Conservation (phyloP, 2,888 invertebrate genomes). For the Euproctis similis region DNA sequence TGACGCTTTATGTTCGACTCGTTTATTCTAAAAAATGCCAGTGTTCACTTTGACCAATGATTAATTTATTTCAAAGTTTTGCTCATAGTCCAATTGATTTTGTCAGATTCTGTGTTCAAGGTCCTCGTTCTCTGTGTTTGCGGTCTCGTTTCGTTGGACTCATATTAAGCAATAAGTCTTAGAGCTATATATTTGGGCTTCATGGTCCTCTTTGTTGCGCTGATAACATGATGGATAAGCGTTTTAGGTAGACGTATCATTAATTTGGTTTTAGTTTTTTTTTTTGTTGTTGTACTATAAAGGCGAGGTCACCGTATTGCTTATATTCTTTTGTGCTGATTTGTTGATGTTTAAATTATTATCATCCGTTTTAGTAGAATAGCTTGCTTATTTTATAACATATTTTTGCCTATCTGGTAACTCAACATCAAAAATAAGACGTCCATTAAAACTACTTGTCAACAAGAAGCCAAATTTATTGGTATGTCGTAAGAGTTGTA, state of each 20-base stretch:
- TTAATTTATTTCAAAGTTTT: conserved; percentile 72
- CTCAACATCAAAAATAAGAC: no score
- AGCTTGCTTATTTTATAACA: no score
- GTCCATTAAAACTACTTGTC: no score
- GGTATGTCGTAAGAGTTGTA: no score
- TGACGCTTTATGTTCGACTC: not conserved
- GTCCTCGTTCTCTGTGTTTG: conserved; percentile 74
- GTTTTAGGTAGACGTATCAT: conserved; percentile 50
- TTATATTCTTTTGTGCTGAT: no score
- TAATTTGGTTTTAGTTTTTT: conserved; percentile 47
- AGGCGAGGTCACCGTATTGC: conserved; percentile 36
- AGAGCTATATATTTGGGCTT: conserved; percentile 60
- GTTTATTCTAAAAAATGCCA: not conserved
- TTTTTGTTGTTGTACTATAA: conserved; percentile 38
- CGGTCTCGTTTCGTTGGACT: conserved; percentile 71
- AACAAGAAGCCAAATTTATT: no score
- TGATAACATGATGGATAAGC: conserved; percentile 66
- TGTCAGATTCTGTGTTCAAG: conserved; percentile 73
- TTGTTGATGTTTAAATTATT: no score
- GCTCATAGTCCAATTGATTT: conserved; percentile 70
- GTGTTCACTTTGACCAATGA: conserved; percentile 48
- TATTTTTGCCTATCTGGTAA: no score
- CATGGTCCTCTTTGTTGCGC: conserved; percentile 66
- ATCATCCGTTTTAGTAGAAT: no score
- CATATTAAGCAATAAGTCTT: conserved; percentile 71